These are phyloP conservation scores for Phalacrocorax carbo DNA, from an alignment of 2,113 vertebrate species.

Conservation along the genomic window DNA sequence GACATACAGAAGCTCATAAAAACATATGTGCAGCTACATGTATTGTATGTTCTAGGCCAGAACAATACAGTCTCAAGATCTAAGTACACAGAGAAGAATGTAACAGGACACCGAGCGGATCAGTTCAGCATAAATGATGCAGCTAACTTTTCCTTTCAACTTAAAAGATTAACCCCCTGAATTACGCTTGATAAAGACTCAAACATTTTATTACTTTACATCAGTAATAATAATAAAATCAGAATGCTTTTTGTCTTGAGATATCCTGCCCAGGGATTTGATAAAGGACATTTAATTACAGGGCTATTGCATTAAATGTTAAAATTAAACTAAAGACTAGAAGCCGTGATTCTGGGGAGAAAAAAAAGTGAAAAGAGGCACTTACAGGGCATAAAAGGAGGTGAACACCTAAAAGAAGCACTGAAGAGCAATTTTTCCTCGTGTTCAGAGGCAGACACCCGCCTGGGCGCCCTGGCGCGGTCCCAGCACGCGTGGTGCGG, in stretches of 20 bases:
- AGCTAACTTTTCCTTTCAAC: neutral
- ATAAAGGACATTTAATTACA: conserved; percentile 20
- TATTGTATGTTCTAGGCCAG: neutral
- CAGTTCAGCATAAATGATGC: neutral
- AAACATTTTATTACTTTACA: neutral
- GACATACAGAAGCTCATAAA: neutral
- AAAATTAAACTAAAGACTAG: neutral
- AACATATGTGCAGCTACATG: neutral
- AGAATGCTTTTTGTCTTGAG: neutral
- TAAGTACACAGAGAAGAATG: neutral
- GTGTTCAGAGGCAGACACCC: neutral
- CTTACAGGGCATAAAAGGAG: neutral
- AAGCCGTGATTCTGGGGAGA: neutral
- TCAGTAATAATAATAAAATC: conserved; percentile 3
- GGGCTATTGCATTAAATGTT: neutral
- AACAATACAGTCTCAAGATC: neutral
- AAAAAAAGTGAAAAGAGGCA: neutral
- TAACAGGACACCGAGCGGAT: neutral
- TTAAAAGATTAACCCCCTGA: neutral
- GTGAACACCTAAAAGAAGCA: neutral
- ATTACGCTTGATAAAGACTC: neutral
- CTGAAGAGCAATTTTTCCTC: neutral
- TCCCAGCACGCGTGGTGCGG: neutral
- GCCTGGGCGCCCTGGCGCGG: rapidly evolving
- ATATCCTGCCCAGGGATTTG: conserved; percentile 5